Percentiles rank a stretch among this genome's conserved stretches.
Conservation (phyloP, 2,113 vertebrate genomes). For the Pygathrix nemaeus region DNA sequence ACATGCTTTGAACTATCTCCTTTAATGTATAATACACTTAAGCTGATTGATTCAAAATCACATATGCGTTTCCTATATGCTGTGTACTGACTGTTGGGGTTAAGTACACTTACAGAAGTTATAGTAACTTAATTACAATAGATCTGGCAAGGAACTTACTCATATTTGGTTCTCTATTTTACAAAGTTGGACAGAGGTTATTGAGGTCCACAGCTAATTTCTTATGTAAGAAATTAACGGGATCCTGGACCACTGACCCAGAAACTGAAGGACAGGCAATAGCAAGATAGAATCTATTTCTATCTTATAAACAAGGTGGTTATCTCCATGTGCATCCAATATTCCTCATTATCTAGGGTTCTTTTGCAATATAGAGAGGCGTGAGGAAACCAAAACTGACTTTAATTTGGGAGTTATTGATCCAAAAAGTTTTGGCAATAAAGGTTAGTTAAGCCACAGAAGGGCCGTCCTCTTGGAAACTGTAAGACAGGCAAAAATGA, state of each 20-base stretch:
- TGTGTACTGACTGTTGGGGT: not conserved
- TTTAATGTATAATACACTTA: not conserved
- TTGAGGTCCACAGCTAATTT: not conserved
- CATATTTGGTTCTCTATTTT: not conserved
- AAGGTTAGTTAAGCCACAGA: not conserved
- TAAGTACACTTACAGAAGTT: not conserved
- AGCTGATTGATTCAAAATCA: not conserved
- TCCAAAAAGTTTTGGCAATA: not conserved
- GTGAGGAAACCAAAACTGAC: not conserved
- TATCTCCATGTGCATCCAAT: not conserved
- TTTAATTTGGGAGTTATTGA: not conserved
- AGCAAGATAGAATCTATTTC: not conserved
- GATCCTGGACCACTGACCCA: not conserved
- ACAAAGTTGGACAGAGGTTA: not conserved
- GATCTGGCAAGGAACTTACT: not conserved
- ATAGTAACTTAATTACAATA: not conserved
- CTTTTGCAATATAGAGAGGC: not conserved
- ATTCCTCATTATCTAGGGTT: not conserved
- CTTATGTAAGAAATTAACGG: not conserved
- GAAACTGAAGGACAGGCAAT: not conserved
- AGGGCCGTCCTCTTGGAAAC: not conserved
- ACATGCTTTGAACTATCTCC: not conserved
- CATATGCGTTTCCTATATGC: not conserved
- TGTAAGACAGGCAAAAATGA: not conserved
- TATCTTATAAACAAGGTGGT: not conserved